phyloP scores from a whole-genome alignment of 2,797 vertebrate genomes.

The Protosalanx chinensis region DNA sequence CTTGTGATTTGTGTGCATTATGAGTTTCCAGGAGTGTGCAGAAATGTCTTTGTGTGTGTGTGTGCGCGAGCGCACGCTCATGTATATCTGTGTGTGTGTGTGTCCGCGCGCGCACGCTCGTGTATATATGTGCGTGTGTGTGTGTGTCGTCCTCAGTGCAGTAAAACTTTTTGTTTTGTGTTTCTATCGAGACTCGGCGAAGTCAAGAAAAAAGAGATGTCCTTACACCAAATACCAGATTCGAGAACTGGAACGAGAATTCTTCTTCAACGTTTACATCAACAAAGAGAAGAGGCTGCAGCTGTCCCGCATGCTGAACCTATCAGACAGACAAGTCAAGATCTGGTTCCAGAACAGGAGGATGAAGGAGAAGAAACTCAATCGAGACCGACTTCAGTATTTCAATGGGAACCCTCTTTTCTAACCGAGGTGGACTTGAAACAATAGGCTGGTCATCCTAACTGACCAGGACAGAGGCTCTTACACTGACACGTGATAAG shows the following conservation, averaged over 20 bases:
- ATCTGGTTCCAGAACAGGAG: conserved; percentile 99
- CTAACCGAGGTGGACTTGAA: conserved; percentile 64
- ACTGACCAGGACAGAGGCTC: conserved; percentile 13
- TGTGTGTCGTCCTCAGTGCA: not conserved
- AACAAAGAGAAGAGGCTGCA: conserved; percentile 99
- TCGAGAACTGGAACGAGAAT: conserved; percentile 98
- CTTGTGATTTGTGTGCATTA: too few species aligned
- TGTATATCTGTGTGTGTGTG: conserved; percentile 25
- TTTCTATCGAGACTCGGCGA: conserved; percentile 72
- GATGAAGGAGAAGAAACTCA: conserved; percentile 99
- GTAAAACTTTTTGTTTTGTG: too few species aligned
- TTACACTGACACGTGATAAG: too few species aligned
- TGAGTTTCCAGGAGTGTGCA: too few species aligned
- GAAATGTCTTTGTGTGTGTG: not conserved
- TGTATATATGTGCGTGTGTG: not conserved
- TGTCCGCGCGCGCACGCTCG: not conserved
- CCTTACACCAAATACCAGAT: conserved; percentile 99
- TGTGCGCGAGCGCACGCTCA: not conserved
- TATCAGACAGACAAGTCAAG: conserved; percentile 98
- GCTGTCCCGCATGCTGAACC: conserved; percentile 93
- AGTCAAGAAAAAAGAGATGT: conserved; percentile 96
- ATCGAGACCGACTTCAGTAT: conserved; percentile 96
- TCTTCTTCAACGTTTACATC: conserved; percentile 99
- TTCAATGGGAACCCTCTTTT: conserved; percentile 98
- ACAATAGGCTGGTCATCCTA: conserved; percentile 1